phyloP scores from a whole-genome alignment of 2,888 invertebrate species.

The Heterodera filipjevi region DNA sequence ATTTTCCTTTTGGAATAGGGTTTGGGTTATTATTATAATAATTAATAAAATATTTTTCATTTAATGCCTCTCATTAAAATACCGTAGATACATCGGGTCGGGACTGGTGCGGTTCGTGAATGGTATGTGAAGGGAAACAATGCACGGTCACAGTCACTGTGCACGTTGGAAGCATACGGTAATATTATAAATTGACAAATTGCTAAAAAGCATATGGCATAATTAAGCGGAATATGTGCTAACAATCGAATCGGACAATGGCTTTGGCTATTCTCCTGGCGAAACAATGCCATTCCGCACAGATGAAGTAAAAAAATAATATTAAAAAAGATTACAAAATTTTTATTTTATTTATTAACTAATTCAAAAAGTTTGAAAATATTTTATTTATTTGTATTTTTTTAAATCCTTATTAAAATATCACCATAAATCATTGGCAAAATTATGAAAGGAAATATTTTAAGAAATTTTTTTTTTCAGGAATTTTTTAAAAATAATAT shows the following conservation, averaged over 20 bases:
- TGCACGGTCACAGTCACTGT: constrained; percentile 36
- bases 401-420: constrained; percentile 21
- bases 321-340: constrained; percentile 20
- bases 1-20: no score
- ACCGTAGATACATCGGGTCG: constrained; percentile 22
- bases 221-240: constrained; percentile 46
- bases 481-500: constrained; percentile 3
- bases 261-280: constrained; percentile 56
- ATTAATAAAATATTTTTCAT: no score
- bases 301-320: constrained; percentile 41
- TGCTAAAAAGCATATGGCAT: no score
- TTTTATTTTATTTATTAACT: not conserved
- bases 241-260: constrained; percentile 54
- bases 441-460: no score
- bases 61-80: constrained; percentile 24
- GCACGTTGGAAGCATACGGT: constrained; percentile 47
- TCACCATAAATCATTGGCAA: no score
- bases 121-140: constrained; percentile 49
- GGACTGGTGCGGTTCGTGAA: constrained; percentile 38
- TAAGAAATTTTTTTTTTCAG: constrained; percentile 7
- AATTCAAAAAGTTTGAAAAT: no score
- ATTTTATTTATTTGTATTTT: constrained; percentile 14
- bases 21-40: no score
- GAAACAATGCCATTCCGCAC: constrained; percentile 51
- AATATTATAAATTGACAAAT: no score